Base-by-base conservation (phyloP, 2,113 vertebrate species). In the Dasyurus viverrinus region DNA sequence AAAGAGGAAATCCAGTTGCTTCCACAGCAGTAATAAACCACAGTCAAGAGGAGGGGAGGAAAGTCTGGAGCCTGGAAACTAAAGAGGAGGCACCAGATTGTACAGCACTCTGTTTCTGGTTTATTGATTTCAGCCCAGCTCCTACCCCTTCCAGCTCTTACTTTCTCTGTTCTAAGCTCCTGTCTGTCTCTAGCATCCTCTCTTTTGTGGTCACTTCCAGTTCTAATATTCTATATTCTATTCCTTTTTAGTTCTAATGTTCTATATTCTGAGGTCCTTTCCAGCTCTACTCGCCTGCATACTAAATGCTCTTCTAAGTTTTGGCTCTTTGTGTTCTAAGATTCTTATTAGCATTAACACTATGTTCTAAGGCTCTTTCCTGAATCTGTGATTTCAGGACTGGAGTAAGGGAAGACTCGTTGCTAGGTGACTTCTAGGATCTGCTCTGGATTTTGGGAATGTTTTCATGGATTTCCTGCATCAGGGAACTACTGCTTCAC, bases 1-100 rank as follows among this genome's bases (percentile, higher is more conserved):
- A 52, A 90, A 90, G 89, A 48, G 48, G 48, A 95, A 95, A 96
- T 50, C 24, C 46, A 0, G 91, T 93, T 92, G 52, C 91, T 89
- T 57, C 27, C 53, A 53, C 0, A 16, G 48, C 92, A 68, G 36
- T 0, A n/a, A 92, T 92, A 22, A 84, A 10, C 91, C 93, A 93
- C 52, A 95, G 97, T 30, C 53, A 93, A 90, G 48, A 76, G 42
- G 52, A n/a, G 57, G 52, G 52, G 6, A 0, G 2, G 50, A 50
- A 55, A 97, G 47, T 3, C 0, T 23, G 68, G 68, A 42, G 16
- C 68, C 42, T 42, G 68, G 16, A 84, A 84, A 8, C 36, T 42
- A n/a, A 84, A 84, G n/a, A n/a, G 68, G n/a, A 84, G 68, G 68
- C n/a, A 42, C 68, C 68, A 84, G 68, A 84, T 84, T 23, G n/a